These are phyloP conservation scores for Scalopus aquaticus DNA, from an alignment of 2,113 vertebrate genomes.

Conservation along the genomic window DNA sequence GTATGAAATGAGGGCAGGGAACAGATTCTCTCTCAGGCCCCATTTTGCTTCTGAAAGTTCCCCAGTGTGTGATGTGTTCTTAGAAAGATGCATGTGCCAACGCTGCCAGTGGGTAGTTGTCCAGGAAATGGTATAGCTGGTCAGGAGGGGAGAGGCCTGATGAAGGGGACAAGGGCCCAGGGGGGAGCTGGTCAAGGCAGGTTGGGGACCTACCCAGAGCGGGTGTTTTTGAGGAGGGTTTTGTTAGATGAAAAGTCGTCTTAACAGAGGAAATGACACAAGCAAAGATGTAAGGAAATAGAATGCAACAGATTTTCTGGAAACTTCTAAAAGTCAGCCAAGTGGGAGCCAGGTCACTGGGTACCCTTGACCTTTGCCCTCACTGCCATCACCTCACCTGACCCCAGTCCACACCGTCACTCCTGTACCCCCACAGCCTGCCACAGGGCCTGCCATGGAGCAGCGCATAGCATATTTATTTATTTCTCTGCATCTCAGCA, in stretches of 20 bases:
- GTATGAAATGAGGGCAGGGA: background rate
- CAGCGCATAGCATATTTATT: background rate
- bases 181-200: background rate
- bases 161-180: no score
- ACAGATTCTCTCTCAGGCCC: background rate
- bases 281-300: background rate
- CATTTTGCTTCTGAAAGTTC: background rate
- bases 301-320: background rate
- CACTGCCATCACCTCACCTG: background rate
- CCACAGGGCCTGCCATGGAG: background rate
- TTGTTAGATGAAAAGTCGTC: background rate
- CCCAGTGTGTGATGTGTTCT: background rate
- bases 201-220: background rate
- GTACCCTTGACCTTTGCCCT: background rate
- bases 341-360: fast-evolving
- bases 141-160: background rate
- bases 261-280: background rate
- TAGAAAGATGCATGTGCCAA: background rate
- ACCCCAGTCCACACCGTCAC: no score
- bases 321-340: background rate
- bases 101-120: fast-evolving
- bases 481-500: background rate
- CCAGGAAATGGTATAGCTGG: background rate
- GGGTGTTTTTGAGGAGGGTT: background rate
- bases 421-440: background rate